Evolutionary conservation across 1,140 invertebrate genomes (phyloP).

Genomic region (Drosophila ironensis): DNA sequence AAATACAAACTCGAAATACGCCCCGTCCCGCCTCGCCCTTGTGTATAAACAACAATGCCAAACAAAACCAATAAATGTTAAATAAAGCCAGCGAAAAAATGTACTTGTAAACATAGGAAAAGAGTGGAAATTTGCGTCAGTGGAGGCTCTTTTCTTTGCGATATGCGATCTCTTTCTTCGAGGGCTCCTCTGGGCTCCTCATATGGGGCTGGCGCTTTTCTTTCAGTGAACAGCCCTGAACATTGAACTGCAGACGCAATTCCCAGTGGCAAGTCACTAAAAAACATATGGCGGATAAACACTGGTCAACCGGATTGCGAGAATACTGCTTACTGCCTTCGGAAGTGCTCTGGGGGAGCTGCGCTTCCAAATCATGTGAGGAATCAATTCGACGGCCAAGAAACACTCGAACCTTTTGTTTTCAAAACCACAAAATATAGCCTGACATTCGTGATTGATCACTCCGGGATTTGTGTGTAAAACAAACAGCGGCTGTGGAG

Average conservation of each 20-base stretch:
- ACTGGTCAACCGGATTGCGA: conserved; percentile 20
- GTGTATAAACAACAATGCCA: conserved; percentile 62
- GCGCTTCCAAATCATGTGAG: too few relatives aligned
- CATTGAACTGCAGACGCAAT: conserved; percentile 6
- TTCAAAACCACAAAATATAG: neutral
- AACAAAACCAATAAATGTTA: conserved; percentile 71
- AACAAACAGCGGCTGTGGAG: conserved; percentile 18
- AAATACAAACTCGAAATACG: conserved; percentile 32
- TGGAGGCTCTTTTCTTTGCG: conserved; percentile 24
- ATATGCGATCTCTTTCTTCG: neutral
- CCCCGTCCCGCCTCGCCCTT: conserved; percentile 11
- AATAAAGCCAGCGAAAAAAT: conserved; percentile 47
- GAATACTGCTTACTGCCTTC: too few relatives aligned
- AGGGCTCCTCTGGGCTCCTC: conserved; percentile 14
- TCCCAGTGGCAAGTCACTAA: conserved; percentile 21
- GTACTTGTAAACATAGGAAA: conserved; percentile 26
- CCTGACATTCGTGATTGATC: conserved; percentile 15
- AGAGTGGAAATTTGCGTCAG: conserved; percentile 60
- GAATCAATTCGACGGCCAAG: too few relatives aligned
- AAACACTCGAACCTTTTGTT: too few relatives aligned
- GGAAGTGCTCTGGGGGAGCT: too few relatives aligned
- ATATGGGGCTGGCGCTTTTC: conserved; percentile 19
- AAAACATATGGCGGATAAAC: conserved; percentile 46
- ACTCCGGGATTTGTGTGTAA: neutral
- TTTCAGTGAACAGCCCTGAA: too few relatives aligned